Base-by-base conservation (phyloP, 2,888 invertebrate genomes). In the Drosophila incognita region DNA sequence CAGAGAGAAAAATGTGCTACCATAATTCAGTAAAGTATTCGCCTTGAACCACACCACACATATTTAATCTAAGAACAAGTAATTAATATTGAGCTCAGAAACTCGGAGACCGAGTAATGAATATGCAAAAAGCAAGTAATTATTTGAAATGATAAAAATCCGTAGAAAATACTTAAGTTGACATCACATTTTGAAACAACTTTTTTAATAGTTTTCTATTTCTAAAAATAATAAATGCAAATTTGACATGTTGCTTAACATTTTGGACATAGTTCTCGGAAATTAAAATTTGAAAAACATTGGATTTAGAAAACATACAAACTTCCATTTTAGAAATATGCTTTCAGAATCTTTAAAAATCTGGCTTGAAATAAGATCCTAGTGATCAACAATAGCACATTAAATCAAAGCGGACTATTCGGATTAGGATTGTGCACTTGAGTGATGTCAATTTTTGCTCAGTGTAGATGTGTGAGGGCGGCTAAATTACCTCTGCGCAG, bases 401-500 rank as follows among this genome's bases (percentile, higher is more conserved):
- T 24, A 15, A 46, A 46, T 46, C 21, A 15, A 46, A 15, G 46
- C 13, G 3, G 21, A 46, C 4, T 46, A 46, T 7, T 13, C 7
- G 13, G 46, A 21, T 13, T 6, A 15, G 15, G 13, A 46, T 8
- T 24, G 21, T 21, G 46, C 13, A 46, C 21, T 46, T 21, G 7
- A 33, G 21, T 33, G 8, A 53, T 2, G 15, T 3, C 10, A 53
- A 21, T 53, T 10, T 33, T 21, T 8, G 52, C 56, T n/a, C 83
- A 78, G 74, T 38, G 60, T 53, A 54, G 42, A 36, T 40, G 48
- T 49, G 11, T 65, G 52, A 53, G 59, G 69, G n/a, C 42, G 31
- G 36, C 36, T 51, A 69, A 73, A 72, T 81, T 85, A 80, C 80
- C 75, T 81, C 42, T 59, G 53, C 57, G 70, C 67, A 71, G 74